These are phyloP conservation scores for Salminus brasiliensis DNA, from an alignment of 2,113 vertebrate species.

Conservation along the genomic window DNA sequence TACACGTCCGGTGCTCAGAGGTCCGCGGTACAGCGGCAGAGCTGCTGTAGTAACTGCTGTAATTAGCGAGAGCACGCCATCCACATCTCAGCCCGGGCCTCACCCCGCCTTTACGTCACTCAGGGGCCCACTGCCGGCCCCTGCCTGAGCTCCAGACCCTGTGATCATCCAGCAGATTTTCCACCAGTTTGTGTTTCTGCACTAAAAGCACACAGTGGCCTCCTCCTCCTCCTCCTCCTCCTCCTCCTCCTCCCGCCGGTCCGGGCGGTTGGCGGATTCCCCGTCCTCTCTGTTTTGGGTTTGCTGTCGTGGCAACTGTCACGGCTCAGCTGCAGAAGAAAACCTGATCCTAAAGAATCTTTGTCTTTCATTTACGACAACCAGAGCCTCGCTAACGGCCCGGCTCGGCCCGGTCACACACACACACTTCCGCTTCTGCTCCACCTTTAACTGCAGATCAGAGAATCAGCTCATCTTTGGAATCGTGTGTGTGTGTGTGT, in stretches of 20 bases:
- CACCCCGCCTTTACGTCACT: conserved; percentile 31
- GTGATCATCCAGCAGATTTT: conserved; percentile 73
- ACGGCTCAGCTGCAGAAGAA: conserved; percentile 1
- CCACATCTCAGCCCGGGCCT: conserved; percentile 6
- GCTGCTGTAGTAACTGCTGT: background rate
- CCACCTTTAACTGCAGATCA: background rate
- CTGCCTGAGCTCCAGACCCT: conserved; percentile 59
- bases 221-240: background rate
- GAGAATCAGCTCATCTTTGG: background rate
- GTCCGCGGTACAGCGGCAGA: background rate
- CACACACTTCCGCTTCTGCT: background rate
- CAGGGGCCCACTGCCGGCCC: conserved; percentile 40
- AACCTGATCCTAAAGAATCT: background rate
- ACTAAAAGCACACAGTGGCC: background rate
- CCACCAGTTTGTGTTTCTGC: conserved; percentile 42
- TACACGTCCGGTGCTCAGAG: background rate
- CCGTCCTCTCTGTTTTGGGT: conserved; percentile 60
- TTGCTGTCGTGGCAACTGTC: background rate
- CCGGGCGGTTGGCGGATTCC: conserved; percentile 60
- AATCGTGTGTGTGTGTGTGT: too few species aligned
- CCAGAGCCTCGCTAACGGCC: background rate
- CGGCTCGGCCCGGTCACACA: too few species aligned
- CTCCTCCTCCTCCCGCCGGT: conserved; percentile 41
- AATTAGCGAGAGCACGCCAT: background rate
- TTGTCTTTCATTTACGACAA: conserved; percentile 1